These are phyloP conservation scores for Tetragonisca angustula DNA, from an alignment of 2,888 invertebrate genomes.

Conservation along the genomic window DNA sequence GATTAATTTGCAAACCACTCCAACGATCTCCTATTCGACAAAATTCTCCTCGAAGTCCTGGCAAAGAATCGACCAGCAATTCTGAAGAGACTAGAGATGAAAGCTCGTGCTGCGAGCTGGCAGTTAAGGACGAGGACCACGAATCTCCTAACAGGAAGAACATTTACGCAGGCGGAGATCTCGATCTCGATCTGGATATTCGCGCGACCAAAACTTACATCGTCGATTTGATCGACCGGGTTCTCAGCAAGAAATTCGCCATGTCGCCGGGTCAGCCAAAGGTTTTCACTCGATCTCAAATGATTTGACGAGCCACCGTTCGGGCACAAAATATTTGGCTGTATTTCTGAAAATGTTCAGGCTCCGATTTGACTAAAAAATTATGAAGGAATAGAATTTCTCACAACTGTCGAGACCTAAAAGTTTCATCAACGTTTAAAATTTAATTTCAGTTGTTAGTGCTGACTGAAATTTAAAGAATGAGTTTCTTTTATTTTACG, in stretches of 20 bases:
- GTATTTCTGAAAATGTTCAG: too few species aligned
- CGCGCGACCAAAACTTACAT: slow-evolving; percentile 84
- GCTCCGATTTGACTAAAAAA: too few species aligned
- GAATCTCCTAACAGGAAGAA: slow-evolving; percentile 21
- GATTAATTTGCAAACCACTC: slow-evolving; percentile 9
- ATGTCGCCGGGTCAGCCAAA: slow-evolving; percentile 69
- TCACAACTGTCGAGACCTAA: too few species aligned
- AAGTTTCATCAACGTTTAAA: too few species aligned
- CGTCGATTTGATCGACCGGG: slow-evolving; percentile 84
- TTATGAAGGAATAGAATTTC: too few species aligned
- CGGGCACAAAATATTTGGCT: too few species aligned
- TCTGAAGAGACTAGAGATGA: slow-evolving; percentile 24
- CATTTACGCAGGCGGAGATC: slow-evolving; percentile 74
- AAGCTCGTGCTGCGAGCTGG: slow-evolving; percentile 11
- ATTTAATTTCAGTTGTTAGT: too few species aligned
- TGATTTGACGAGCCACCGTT: not conserved
- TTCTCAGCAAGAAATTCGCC: slow-evolving; percentile 84
- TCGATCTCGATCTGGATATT: slow-evolving; percentile 84
- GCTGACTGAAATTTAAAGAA: too few species aligned
- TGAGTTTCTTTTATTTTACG: too few species aligned
- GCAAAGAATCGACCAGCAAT: slow-evolving; percentile 14
- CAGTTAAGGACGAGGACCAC: slow-evolving; percentile 32
- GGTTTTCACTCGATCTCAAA: slow-evolving; percentile 40
- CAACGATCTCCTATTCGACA: not conserved
- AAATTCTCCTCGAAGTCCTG: slow-evolving; percentile 2